Evolutionary conservation across 2,113 vertebrate species (phyloP).

Genomic region (Chlorodrepanis virens): DNA sequence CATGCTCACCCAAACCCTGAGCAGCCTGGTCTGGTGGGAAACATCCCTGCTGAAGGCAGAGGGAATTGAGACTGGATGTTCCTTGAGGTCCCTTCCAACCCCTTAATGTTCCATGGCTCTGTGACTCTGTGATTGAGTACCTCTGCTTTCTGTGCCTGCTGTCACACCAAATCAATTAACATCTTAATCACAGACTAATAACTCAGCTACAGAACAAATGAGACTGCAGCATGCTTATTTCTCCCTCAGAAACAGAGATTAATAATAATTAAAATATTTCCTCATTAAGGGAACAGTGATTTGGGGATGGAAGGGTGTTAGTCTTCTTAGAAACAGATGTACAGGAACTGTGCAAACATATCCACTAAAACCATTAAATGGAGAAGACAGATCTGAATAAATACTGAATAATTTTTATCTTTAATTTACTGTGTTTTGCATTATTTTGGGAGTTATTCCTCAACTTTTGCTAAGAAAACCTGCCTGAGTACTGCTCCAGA

Average conservation of each 20-base stretch:
- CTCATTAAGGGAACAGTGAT: background rate
- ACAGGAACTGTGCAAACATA: fast-evolving
- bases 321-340: background rate
- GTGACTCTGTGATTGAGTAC: background rate
- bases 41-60: background rate
- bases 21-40: background rate
- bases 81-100: background rate
- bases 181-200: background rate
- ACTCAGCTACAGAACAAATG: background rate
- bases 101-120: background rate
- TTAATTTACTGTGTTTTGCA: background rate
- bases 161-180: background rate
- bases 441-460: background rate
- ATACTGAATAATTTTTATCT: background rate
- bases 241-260: background rate
- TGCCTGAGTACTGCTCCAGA: background rate
- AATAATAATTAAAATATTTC: background rate
- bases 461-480: background rate
- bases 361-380: background rate
- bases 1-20: background rate
- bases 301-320: background rate
- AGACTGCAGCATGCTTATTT: background rate
- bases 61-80: background rate
- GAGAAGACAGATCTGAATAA: background rate
- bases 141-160: background rate